Evolutionary conservation across 2,113 vertebrate species (phyloP).

Genomic region (Bufo gargarizans): DNA sequence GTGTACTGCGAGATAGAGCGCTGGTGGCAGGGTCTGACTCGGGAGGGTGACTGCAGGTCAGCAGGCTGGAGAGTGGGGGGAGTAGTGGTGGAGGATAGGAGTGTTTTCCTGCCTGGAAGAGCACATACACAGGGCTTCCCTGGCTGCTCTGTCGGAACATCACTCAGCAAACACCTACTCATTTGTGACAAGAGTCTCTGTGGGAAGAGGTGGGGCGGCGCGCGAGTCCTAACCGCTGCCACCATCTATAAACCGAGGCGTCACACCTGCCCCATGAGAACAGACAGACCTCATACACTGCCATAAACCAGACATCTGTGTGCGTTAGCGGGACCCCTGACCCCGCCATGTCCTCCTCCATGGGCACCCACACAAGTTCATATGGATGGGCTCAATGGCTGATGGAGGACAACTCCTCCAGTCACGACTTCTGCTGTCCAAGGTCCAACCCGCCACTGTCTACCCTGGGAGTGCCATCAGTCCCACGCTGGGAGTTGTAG

Average conservation of each 20-base stretch:
- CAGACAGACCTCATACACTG: not conserved
- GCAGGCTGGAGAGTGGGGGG: not conserved
- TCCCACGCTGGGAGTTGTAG: too few relatives aligned
- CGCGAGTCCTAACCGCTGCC: not conserved
- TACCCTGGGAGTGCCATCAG: too few relatives aligned
- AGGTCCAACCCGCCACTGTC: too few relatives aligned
- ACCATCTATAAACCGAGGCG: not conserved
- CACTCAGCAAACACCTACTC: conserved; percentile 52
- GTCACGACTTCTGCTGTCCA: too few relatives aligned
- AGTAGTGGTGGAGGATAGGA: not conserved
- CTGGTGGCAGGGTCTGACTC: not conserved
- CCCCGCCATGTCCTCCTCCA: too few relatives aligned
- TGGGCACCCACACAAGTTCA: too few relatives aligned
- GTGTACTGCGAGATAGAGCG: not conserved
- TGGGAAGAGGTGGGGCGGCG: not conserved
- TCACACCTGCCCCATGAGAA: not conserved
- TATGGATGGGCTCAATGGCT: too few relatives aligned
- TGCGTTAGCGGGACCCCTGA: too few relatives aligned
- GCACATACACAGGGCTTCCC: conserved; percentile 14
- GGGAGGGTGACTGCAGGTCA: not conserved
- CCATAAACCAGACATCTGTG: not conserved
- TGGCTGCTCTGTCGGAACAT: conserved; percentile 26
- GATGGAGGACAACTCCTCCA: too few relatives aligned
- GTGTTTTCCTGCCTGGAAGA: conserved; percentile 23
- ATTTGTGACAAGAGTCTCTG: conserved; percentile 42